Evolutionary conservation across 2,888 invertebrate genomes (phyloP).

Genomic region (Rhogogaster chlorosoma): DNA sequence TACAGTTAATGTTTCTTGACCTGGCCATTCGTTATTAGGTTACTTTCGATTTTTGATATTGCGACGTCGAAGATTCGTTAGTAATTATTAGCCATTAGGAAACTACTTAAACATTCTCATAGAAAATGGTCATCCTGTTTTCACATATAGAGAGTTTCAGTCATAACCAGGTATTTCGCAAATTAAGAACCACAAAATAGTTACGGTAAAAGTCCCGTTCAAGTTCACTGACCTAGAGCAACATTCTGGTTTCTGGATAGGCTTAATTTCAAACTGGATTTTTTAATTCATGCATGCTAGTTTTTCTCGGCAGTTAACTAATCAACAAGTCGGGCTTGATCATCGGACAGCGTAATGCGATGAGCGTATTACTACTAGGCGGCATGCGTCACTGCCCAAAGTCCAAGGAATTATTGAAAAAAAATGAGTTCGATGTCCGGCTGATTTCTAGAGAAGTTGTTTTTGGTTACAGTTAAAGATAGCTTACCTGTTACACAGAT

Average conservation of each 20-base stretch:
- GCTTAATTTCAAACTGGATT: neutral
- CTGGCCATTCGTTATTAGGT: neutral
- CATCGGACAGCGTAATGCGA: slow-evolving; percentile 81
- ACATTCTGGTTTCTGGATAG: neutral
- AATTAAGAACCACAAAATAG: neutral
- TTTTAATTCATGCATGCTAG: too few species aligned
- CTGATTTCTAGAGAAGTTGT: slow-evolving; percentile 79
- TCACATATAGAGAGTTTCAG: neutral
- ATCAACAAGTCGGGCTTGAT: slow-evolving; percentile 77
- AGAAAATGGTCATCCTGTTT: neutral
- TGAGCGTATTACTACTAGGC: slow-evolving; percentile 83
- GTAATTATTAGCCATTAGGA: neutral
- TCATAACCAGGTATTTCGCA: neutral
- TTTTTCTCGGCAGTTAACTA: neutral
- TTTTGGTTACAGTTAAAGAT: slow-evolving; percentile 80
- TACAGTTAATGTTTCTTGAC: neutral
- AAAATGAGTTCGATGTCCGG: slow-evolving; percentile 87
- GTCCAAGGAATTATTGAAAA: slow-evolving; percentile 82
- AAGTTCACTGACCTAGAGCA: too few species aligned
- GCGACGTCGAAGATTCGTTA: neutral
- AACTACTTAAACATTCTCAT: neutral
- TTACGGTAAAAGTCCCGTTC: slow-evolving; percentile 15
- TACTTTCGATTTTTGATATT: neutral
- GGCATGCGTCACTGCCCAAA: slow-evolving; percentile 80
- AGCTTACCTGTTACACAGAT: slow-evolving; percentile 76